Evolutionary conservation across 1,140 invertebrate genomes (phyloP), one percentile per base, ranked within the genome.

Genomic region (Danaus plexippus): DNA sequence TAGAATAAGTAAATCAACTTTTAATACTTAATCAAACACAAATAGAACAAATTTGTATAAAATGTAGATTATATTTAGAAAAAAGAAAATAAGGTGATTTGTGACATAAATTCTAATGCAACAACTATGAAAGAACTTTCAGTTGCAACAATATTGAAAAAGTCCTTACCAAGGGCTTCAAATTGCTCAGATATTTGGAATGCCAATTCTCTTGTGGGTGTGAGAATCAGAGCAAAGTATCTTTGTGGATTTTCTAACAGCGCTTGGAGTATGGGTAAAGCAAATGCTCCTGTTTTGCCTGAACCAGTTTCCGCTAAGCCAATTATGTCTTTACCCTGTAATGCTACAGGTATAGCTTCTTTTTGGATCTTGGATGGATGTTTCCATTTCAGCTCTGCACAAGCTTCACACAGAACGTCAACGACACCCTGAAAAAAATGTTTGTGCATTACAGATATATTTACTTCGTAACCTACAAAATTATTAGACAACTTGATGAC

Each of bases 241-340:
- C 97, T 88, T 74, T 98, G 97, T 7, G 97, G 97, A 77, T 92
- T 95, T 66, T 97, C 93, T 11, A 99, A 84, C 9, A 99, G 81
- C 0, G 93, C 89, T 76, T 99, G 97, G 9, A 99, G 77, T 67
- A 99, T 98, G 1, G 98, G 98, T 54, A 99, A 75, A 1, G 96
- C 96, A 89, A 99, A 99, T 0, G 98, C 96, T 40, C 94, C 98
- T 1, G 98, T 99, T 88, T 99, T 99, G 11, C 98, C 98, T 7
- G 97, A 99, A 8, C 98, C 97, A 4, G 98, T 99, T 88, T 99
- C 97, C 1, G 98, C 97, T 50, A 99, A 86, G 12, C 97, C 98
- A 73, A 99, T 98, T 0, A 99, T 91, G 88, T 99, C 98, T 87
- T 94, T 95, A 88, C 97, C 97, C 89, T 95, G 87, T 40, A 99